These are phyloP conservation scores for Drosophila navojoa DNA, from an alignment of 1,140 invertebrate genomes.

Conservation along the genomic window DNA sequence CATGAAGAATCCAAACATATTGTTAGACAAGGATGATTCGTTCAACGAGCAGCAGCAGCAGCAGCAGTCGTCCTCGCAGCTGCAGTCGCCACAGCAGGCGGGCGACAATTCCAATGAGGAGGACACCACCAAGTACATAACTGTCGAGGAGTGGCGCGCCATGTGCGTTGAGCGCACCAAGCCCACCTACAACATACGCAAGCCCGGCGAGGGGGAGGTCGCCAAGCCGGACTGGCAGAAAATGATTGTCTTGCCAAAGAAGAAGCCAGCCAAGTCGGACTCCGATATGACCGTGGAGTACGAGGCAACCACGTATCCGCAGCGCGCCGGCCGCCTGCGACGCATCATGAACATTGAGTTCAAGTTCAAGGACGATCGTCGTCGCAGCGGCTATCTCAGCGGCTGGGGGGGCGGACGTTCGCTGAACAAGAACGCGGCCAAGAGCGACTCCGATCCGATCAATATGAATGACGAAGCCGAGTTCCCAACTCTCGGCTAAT, in stretches of 20 bases:
- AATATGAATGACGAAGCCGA: conserved; percentile 96
- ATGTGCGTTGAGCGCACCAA: conserved; percentile 88
- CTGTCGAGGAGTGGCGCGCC: conserved; percentile 94
- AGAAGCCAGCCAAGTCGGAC: conserved; percentile 6
- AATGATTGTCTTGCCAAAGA: conserved; percentile 84
- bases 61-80: not conserved
- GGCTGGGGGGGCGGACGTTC: conserved; percentile 16
- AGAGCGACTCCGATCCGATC: conserved; percentile 87
- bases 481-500: conserved; percentile 94
- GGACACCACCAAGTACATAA: conserved; percentile 90
- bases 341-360: conserved; percentile 93
- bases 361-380: conserved; percentile 91
- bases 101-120: conserved; percentile 71
- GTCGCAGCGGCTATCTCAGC: conserved; percentile 75
- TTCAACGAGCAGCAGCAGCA: not conserved
- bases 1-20: not conserved
- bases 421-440: not conserved
- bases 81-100: not conserved
- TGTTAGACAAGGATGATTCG: not conserved
- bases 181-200: conserved; percentile 93
- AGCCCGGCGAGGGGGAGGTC: conserved; percentile 95
- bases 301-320: conserved; percentile 90
- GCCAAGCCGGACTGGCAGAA: conserved; percentile 93
- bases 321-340: conserved; percentile 92
- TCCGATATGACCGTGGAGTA: conserved; percentile 86